Base-by-base conservation (phyloP, 64 coral and sea anemone species). In the Stylophora pistillata region DNA sequence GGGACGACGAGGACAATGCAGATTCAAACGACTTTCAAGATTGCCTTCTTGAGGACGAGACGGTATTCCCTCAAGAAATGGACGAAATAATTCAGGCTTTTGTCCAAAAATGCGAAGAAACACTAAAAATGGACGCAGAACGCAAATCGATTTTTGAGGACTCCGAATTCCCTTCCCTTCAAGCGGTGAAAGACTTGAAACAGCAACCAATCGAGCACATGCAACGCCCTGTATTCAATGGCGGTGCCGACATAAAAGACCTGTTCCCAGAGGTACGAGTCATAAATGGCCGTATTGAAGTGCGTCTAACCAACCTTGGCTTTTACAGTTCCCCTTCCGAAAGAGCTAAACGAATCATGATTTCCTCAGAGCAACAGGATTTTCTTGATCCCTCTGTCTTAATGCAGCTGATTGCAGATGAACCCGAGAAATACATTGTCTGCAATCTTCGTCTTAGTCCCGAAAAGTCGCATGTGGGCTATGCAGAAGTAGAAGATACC, bases 81-180 rank as follows among this genome's bases (percentile, higher is more conserved):
- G 93, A 95, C 37, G 89, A 95, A 91, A 95, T 95, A 21, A 95
- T 95, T 56, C 73, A 75, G 56, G 93, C 93, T 16, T 91, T 91
- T 30, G 62, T 95, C 7, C 76, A 41, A 78, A 87, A 83, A 17
- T 95, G 77, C 58, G 69, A 95, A 54, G 88, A 86, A 80, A 87
- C 92, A 15, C 47, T 53, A 54, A 61, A 75, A 20, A 53, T 85
- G 15, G 81, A 79, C 20, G 73, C 30, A 26, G 41, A 89, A 41
- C 33, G 69, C 37, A 3, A 30, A 13, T 61, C 37, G 30, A 47
- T 93, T 31, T 88, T 90, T 85, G 10, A 78, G 30, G 82, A 94
- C 31, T 88, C 83, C 15, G 92, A 94, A 18, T 94, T 90, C 28
- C 92, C 92, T 52, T 59, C 92, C 30, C 66, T 94, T 54, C 69